These are phyloP conservation scores for Collichthys lucidus DNA, from an alignment of 2,113 vertebrate genomes.

Conservation along the genomic window DNA sequence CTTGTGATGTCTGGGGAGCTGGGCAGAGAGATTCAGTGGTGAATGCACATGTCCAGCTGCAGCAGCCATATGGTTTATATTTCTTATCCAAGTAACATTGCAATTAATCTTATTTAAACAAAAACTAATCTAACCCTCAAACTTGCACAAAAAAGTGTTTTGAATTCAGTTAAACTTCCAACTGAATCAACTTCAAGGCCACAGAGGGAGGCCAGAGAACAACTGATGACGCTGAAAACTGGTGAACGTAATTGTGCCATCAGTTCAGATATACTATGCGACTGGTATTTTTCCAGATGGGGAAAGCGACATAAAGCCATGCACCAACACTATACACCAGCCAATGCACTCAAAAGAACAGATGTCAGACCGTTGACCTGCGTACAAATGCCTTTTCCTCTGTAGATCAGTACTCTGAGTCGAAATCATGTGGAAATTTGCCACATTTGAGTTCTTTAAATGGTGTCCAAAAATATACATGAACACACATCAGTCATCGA, in stretches of 20 bases:
- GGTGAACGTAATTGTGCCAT: conserved; percentile 10
- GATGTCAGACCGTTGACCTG: conserved; percentile 36
- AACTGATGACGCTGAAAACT: conserved; percentile 23
- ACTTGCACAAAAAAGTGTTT: not conserved
- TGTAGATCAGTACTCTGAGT: not conserved
- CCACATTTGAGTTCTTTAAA: not conserved
- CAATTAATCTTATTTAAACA: not conserved
- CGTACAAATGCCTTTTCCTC: conserved; percentile 17
- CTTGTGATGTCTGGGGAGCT: not conserved
- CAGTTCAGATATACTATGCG: conserved; percentile 27
- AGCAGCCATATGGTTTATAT: not conserved
- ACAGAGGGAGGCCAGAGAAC: conserved; percentile 21
- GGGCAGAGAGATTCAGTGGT: not conserved
- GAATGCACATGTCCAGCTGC: not conserved
- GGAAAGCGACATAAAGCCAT: conserved; percentile 25
- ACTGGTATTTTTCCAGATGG: conserved; percentile 34
- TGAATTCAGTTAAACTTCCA: conserved; percentile 5
- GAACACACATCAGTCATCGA: not conserved
- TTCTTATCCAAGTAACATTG: not conserved
- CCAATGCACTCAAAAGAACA: conserved; percentile 36
- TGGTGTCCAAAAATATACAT: not conserved
- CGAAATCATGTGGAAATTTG: not conserved
- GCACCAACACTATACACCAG: conserved; percentile 20
- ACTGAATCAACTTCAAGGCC: conserved; percentile 10
- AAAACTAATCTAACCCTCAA: not conserved